phyloP scores from a whole-genome alignment of 2,113 vertebrate species.

The Eleginops maclovinus region DNA sequence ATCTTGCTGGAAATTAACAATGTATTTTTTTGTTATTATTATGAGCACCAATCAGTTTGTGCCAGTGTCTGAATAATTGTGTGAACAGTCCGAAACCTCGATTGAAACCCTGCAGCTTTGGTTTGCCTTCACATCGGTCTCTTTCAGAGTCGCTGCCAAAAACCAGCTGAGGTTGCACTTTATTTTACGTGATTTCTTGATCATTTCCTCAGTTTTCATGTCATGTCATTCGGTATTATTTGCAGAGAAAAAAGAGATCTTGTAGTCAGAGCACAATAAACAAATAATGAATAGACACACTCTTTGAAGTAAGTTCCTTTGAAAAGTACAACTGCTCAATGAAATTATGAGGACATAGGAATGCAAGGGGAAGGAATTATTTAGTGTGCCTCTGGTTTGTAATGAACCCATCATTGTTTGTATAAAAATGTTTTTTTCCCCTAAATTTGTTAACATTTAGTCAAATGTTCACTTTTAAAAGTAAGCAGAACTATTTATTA shows the following conservation, averaged over 20 bases:
- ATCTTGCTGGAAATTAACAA: conserved; percentile 17
- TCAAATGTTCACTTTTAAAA: not conserved
- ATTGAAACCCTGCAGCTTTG: conserved; percentile 7
- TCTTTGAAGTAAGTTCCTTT: not conserved
- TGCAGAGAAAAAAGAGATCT: not conserved
- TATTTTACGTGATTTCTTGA: not conserved
- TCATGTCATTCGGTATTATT: not conserved
- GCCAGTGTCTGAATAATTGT: conserved; percentile 1
- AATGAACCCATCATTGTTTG: not conserved
- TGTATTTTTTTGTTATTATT: conserved; percentile 12
- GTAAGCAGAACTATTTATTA: not conserved
- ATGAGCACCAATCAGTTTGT: not conserved
- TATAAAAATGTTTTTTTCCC: not conserved
- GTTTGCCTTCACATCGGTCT: conserved; percentile 7
- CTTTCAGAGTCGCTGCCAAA: not conserved
- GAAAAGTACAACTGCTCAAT: not conserved
- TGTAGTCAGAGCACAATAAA: conserved; percentile 19
- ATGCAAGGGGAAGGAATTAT: not conserved
- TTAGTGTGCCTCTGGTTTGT: not conserved
- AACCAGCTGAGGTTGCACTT: conserved; percentile 15
- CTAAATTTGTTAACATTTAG: not conserved
- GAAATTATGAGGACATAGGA: not conserved
- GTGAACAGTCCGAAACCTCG: not conserved
- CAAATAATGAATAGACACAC: not conserved
- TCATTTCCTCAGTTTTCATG: not conserved